Conservation (phyloP, 2,888 invertebrate genomes). For the Acrobasis repandana region DNA sequence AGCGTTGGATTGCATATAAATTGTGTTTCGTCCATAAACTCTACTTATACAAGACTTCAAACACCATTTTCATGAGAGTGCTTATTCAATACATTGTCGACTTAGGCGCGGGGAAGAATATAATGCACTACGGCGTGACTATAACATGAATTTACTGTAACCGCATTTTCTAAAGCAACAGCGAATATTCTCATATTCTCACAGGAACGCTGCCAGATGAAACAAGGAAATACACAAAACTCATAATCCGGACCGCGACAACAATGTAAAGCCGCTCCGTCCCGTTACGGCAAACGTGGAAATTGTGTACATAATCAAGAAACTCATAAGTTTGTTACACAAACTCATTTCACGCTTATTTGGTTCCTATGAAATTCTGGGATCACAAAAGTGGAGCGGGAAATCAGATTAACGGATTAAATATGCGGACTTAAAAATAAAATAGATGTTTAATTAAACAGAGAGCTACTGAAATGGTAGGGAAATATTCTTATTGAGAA, state of each 20-base stretch:
- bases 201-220: neutral
- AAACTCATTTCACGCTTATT: conserved; percentile 17
- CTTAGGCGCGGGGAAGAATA: neutral
- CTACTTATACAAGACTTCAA: conserved; percentile 24
- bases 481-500: conserved; percentile 44
- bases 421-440: conserved; percentile 16
- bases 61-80: conserved; percentile 1
- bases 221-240: conserved; percentile 20
- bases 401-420: conserved; percentile 19
- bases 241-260: conserved; percentile 23
- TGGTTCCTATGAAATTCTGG: conserved; percentile 1
- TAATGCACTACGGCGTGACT: neutral
- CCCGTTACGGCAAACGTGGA: conserved; percentile 12
- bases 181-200: neutral
- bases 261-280: conserved; percentile 19
- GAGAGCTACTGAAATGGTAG: conserved; percentile 39
- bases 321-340: conserved; percentile 23
- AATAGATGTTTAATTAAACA: conserved; percentile 44
- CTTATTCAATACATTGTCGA: neutral
- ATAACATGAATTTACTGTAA: conserved; percentile 1
- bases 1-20: conserved; percentile 56
- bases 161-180: conserved; percentile 5
- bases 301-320: conserved; percentile 21
- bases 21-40: conserved; percentile 44
- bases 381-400: conserved; percentile 7